These are phyloP conservation scores for Sipha flava DNA, from an alignment of 1,140 invertebrate species.

Conservation along the genomic window DNA sequence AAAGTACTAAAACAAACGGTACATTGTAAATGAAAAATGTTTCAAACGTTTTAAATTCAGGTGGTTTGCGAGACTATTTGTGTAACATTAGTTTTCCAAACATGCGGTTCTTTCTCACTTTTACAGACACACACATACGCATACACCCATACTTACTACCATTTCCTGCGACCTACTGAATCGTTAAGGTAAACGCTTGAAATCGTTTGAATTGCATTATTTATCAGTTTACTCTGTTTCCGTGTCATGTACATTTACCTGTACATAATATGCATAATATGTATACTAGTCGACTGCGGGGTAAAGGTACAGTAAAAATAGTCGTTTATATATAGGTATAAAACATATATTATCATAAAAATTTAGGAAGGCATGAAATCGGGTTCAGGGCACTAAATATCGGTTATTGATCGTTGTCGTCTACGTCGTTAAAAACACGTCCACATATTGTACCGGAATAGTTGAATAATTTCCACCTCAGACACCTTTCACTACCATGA, in stretches of 20 bases:
- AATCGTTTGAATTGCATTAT: constrained; percentile 1
- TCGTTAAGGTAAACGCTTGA: not conserved
- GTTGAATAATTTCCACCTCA: not conserved
- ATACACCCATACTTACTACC: not conserved
- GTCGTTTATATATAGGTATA: not conserved
- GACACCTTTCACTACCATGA: not conserved
- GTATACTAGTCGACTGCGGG: too few relatives aligned
- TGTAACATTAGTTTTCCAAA: too few relatives aligned
- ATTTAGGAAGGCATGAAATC: too few relatives aligned
- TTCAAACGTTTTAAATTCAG: too few relatives aligned
- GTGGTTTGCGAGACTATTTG: too few relatives aligned
- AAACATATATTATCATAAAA: not conserved
- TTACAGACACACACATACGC: too few relatives aligned
- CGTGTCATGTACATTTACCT: not conserved
- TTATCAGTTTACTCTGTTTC: not conserved
- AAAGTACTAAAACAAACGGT: too few relatives aligned
- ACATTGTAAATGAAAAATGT: too few relatives aligned
- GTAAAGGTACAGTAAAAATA: not conserved
- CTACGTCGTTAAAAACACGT: not conserved
- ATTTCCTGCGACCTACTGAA: not conserved
- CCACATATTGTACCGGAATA: not conserved
- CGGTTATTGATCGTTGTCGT: not conserved
- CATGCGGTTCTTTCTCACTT: too few relatives aligned
- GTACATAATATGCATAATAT: too few relatives aligned
- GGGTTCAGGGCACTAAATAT: not conserved